Base-by-base conservation (phyloP, 1,140 invertebrate genomes). In the Nasonia giraulti region DNA sequence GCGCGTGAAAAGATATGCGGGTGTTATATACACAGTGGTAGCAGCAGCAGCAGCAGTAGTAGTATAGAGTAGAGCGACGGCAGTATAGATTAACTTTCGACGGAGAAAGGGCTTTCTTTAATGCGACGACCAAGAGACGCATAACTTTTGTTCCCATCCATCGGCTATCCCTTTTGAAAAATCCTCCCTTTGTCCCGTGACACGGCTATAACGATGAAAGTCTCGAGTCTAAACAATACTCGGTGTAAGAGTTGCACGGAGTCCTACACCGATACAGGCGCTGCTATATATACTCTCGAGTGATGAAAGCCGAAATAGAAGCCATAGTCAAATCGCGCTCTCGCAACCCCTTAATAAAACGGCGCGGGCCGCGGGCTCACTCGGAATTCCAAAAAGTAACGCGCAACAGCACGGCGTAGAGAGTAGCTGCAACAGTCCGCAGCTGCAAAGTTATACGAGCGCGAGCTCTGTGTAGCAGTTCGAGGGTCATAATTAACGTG, bases 1-100 rank as follows among this genome's bases (percentile, higher is more conserved):
- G 50, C 71, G 83, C 68, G 69, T 80, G 83, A 84, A 84, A 80
- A 84, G 77, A 74, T 74, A 84, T 74, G 69, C 83, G 77, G 68
- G 83, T 17, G 40, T 12, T 73, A 33, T 33, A 73, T 73, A 73
- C 12, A 37, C 14, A 73, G 31, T 20, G 10, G 2, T 20, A 11
- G 23, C 10, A 31, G 14, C 8, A 31, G 68, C 5, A n/a, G 27
- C 27, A 27, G 27, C 27, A 27, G 27, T 27, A 27, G 27, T 27
- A 2, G 27, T 27, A 27, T 27, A 8, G 33, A 73, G 33, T 62
- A 17, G 4, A 62, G 55, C 6, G n/a, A 27, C 33, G 5, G 68
- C 31, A 62, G 31, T 66, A 75, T 66, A 75, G 73, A 82, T 82
- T 75, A 82, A 82, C 12, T 82, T 82, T 82, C 50, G 2, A 73